A percentile compares a stretch with the other conserved stretches of the same genome.
Evolutionary conservation across 2,888 invertebrate species (phyloP).

Genomic region (Andrena flavipes): DNA sequence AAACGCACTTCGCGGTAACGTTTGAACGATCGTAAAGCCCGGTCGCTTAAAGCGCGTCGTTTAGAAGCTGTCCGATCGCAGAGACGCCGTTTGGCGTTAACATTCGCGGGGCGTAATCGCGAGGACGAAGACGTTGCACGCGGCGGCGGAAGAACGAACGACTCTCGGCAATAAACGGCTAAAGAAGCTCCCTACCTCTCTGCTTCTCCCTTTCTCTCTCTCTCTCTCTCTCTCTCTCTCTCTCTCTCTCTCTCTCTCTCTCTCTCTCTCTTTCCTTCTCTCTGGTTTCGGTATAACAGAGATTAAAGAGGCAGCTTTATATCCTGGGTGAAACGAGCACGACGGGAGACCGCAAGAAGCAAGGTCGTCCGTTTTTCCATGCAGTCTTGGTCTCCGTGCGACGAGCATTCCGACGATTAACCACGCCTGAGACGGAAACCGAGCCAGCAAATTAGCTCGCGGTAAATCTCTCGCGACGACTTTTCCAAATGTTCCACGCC

Average conservation of each 20-base stretch:
- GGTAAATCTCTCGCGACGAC: conserved; percentile 48
- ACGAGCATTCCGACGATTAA: conserved; percentile 67
- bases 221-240: not conserved
- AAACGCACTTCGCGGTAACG: not conserved
- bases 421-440: conserved; percentile 47
- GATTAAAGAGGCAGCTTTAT: conserved; percentile 70
- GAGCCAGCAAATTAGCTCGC: conserved; percentile 61
- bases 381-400: conserved; percentile 40
- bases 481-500: conserved; percentile 18
- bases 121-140: not conserved
- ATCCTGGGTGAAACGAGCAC: conserved; percentile 60
- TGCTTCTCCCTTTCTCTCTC: not conserved
- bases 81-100: not conserved
- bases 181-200: conserved; percentile 29
- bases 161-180: conserved; percentile 65
- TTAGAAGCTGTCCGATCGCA: not conserved
- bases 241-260: not conserved
- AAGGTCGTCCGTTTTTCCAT: conserved; percentile 60
- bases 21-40: not conserved
- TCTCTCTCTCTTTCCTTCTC: not conserved
- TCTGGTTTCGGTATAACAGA: conserved; percentile 36
- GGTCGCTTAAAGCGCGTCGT: not conserved
- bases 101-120: conserved; percentile 6
- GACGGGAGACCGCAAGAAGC: conserved; percentile 61
- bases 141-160: conserved; percentile 4